phyloP scores from a whole-genome alignment of 1,140 invertebrate genomes.

The Aplysia californica region DNA sequence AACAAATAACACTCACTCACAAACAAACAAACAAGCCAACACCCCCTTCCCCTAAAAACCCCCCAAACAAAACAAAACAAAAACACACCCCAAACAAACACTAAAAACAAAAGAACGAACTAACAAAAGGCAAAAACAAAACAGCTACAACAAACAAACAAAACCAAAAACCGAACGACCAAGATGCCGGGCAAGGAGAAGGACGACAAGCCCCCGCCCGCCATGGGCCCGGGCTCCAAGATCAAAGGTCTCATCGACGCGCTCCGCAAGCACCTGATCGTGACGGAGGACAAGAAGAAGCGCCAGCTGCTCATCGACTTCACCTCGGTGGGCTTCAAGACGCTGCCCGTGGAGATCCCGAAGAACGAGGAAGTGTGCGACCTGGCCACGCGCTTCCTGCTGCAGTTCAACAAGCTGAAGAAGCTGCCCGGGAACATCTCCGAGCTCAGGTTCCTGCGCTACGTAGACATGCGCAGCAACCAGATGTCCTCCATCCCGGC shows the following conservation, averaged over 20 bases:
- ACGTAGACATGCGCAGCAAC: slow-evolving; percentile 55
- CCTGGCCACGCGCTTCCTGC: slow-evolving; percentile 44
- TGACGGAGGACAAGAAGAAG: slow-evolving; percentile 37
- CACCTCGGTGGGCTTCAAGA: slow-evolving; percentile 51
- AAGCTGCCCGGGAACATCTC: slow-evolving; percentile 57
- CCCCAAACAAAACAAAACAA: no score
- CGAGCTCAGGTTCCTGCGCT: slow-evolving; percentile 44
- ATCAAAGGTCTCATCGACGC: slow-evolving; percentile 54
- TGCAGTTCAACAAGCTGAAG: slow-evolving; percentile 60
- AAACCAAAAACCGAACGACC: no score
- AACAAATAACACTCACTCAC: no score
- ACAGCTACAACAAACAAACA: no score
- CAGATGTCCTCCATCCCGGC: slow-evolving; percentile 48
- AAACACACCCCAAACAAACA: no score
- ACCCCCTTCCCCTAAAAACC: no score
- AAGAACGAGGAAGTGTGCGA: slow-evolving; percentile 60
- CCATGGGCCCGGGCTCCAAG: slow-evolving; percentile 61
- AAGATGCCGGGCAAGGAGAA: slow-evolving; percentile 48
- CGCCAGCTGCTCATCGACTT: slow-evolving; percentile 44
- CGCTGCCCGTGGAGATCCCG: slow-evolving; percentile 58
- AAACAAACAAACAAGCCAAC: no score
- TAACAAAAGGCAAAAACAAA: no score
- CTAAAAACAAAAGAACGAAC: no score
- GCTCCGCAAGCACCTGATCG: slow-evolving; percentile 46
- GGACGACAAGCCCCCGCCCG: slow-evolving; percentile 54